Percentiles rank a stretch among this genome's conserved stretches.
These are phyloP conservation scores for Gulo gulo DNA, from an alignment of 2,113 vertebrate species.

Conservation along the genomic window DNA sequence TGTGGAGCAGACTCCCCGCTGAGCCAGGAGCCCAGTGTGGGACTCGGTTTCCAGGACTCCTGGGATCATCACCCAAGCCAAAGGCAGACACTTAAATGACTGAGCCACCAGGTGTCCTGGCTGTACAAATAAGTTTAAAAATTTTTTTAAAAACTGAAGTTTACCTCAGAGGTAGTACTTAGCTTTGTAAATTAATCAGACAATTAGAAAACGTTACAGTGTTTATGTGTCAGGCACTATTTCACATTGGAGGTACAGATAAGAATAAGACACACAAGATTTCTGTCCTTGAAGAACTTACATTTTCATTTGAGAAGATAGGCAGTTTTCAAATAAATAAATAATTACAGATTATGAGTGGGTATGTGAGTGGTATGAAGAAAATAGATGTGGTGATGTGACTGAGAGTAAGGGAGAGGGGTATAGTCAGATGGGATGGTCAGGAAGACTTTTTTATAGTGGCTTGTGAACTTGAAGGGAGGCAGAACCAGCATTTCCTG, in stretches of 20 bases:
- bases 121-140: not conserved
- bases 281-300: conserved; percentile 7
- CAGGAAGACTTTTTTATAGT: not conserved
- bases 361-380: not conserved
- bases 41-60: not conserved
- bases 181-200: conserved; percentile 32
- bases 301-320: not conserved
- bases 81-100: not conserved
- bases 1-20: not conserved
- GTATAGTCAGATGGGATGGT: not conserved
- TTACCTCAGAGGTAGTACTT: not conserved
- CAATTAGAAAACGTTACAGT: not conserved
- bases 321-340: not conserved
- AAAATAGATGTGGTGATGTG: not conserved
- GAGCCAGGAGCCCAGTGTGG: not conserved
- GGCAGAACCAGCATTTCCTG: not conserved
- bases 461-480: not conserved
- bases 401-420: not conserved
- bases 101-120: not conserved
- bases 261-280: not conserved
- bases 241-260: not conserved
- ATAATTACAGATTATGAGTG: not conserved
- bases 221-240: not conserved
- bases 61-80: not conserved
- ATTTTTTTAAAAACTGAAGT: not conserved